These are phyloP conservation scores for Sula dactylatra DNA, from an alignment of 2,113 vertebrate species.

Conservation along the genomic window DNA sequence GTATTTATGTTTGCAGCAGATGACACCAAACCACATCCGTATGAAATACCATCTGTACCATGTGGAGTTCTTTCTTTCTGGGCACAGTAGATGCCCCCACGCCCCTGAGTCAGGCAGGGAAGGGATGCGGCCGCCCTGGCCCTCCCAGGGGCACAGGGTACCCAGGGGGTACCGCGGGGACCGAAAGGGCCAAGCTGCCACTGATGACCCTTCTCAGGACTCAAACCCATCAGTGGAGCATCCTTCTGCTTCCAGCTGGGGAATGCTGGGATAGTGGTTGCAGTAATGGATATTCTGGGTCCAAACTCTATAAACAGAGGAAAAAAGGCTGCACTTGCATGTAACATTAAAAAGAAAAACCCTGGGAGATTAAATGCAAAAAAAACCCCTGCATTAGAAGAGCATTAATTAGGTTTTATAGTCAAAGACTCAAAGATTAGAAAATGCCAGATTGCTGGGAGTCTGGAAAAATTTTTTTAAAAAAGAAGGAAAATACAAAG, in stretches of 20 bases:
- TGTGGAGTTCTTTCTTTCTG: not conserved
- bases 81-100: not conserved
- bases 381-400: not conserved
- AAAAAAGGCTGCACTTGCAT: not conserved
- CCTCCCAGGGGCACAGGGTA: not conserved
- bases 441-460: not conserved
- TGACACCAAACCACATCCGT: slow-evolving; percentile 51
- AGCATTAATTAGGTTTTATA: slow-evolving; percentile 5
- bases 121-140: not conserved
- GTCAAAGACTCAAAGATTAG: not conserved
- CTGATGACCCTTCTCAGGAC: not conserved
- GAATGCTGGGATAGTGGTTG: not conserved
- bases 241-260: not conserved
- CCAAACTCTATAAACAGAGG: not conserved
- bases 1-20: slow-evolving; percentile 57
- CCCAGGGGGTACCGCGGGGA: not conserved
- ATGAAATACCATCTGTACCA: slow-evolving; percentile 31
- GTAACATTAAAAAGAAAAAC: not conserved
- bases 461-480: not conserved
- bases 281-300: not conserved
- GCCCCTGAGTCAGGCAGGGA: not conserved
- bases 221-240: not conserved
- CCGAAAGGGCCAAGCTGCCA: not conserved
- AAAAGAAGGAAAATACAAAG: not conserved
- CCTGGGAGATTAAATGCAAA: not conserved